Evolutionary conservation across 2,113 vertebrate species (phyloP).

Genomic region (Forbesichthys papilliferus): DNA sequence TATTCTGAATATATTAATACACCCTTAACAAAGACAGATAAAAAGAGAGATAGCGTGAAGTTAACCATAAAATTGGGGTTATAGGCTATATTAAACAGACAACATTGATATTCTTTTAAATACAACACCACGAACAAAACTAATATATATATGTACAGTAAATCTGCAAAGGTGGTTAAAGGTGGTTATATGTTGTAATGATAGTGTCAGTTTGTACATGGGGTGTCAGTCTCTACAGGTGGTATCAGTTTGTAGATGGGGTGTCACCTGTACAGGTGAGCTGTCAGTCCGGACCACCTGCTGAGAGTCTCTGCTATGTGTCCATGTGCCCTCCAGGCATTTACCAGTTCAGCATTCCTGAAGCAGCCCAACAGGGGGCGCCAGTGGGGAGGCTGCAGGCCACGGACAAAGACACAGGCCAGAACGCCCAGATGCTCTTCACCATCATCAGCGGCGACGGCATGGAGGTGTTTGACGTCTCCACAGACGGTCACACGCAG

Average conservation of each 20-base stretch:
- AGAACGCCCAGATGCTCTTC: slow-evolving; percentile 88
- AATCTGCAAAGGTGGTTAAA: too few species aligned
- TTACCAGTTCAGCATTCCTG: slow-evolving; percentile 86
- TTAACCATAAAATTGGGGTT: too few species aligned
- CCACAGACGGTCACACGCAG: slow-evolving; percentile 86
- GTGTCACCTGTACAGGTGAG: not conserved
- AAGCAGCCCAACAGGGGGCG: slow-evolving; percentile 77
- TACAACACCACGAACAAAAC: too few species aligned
- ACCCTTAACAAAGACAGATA: too few species aligned
- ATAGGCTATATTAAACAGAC: too few species aligned
- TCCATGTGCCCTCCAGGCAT: slow-evolving; percentile 72
- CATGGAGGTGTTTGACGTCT: slow-evolving; percentile 86
- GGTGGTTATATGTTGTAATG: too few species aligned
- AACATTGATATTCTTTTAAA: too few species aligned
- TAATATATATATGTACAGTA: too few species aligned
- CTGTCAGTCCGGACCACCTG: not conserved
- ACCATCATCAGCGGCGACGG: slow-evolving; percentile 87
- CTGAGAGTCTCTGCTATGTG: not conserved
- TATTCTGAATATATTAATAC: too few species aligned
- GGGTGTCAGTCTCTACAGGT: not conserved
- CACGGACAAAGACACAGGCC: slow-evolving; percentile 84
- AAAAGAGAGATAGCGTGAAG: too few species aligned
- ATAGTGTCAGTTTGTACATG: too few species aligned
- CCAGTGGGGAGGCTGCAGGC: slow-evolving; percentile 85
- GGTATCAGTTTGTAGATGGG: too few species aligned